Base-by-base conservation (phyloP, 2,797 vertebrate genomes). In the Hydrophis major region DNA sequence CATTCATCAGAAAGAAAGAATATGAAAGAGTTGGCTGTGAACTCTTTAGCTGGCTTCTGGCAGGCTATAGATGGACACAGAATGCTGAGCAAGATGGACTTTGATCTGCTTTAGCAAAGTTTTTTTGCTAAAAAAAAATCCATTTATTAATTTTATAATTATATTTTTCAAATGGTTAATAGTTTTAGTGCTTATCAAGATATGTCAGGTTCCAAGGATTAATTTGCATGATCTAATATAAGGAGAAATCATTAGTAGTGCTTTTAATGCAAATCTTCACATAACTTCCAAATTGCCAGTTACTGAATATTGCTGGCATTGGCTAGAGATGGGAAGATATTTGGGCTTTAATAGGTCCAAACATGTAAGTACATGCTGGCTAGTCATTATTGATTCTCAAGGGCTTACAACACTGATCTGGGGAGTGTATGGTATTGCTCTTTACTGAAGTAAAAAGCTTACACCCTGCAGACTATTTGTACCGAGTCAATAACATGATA, bases 401-500 rank as follows among this genome's bases (percentile, higher is more conserved):
- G 91, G 95, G 93, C 95, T 97, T 97, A 93, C 91, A 1, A 95
- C 96, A 97, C 66, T 55, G 0, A 93, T 95, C 66, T 93, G 88
- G 94, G 96, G 96, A 94, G 94, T 93, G 96, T 94, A 94, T 93
- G 91, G 95, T 78, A 47, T 89, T 50, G 20, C 16, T 69, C 55
- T 74, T 69, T 57, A 6, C 60, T 87, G 57, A 87, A 63, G 14
- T 94, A 94, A 95, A 95, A 91, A 22, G 92, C 90, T 90, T 95
- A 95, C 94, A 93, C 95, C 96, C 96, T 92, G 78, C 32, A 95
- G 94, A 27, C 2, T 0, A 87, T 91, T 50, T 95, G 87, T 91
- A 94, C 63, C 88, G 28, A 22, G 60, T 90, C 13, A 83, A 59
- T 60, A 14, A 0, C 63, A 92, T 28, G 1, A 6, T 0, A 25